Evolutionary conservation across 30 jellyfish, hydroid and myxozoan genomes (phyloP).

Genomic region (Phacellophora camtschatica): DNA sequence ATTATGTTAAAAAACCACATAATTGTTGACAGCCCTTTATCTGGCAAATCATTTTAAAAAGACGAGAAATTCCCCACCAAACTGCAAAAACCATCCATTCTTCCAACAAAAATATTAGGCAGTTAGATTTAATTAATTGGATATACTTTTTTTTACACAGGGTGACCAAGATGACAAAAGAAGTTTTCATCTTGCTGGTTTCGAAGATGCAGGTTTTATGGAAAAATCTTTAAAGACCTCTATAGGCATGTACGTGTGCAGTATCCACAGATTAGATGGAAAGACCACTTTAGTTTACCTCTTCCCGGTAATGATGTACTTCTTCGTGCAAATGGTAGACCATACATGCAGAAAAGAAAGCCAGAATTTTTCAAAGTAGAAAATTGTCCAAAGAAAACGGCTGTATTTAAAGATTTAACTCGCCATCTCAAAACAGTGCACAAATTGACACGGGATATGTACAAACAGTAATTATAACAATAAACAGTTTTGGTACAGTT

Average conservation of each 20-base stretch:
- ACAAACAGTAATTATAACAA: not conserved
- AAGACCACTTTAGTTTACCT: not conserved
- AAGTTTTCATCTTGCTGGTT: too few species aligned
- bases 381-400: not conserved
- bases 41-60: too few species aligned
- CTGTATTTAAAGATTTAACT: not conserved
- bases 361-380: not conserved
- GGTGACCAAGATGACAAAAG: too few species aligned
- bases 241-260: not conserved
- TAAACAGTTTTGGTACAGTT: too few species aligned
- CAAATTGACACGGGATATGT: not conserved
- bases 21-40: too few species aligned
- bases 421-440: not conserved
- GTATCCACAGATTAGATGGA: not conserved
- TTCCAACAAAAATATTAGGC: too few species aligned
- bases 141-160: too few species aligned
- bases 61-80: too few species aligned
- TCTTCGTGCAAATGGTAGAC: not conserved
- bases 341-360: not conserved
- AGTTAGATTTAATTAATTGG: too few species aligned
- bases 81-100: too few species aligned
- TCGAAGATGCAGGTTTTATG: not conserved
- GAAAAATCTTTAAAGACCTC: not conserved
- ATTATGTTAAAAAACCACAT: too few species aligned
- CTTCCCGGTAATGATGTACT: not conserved